A percentile compares a stretch with the other conserved stretches of the same genome.
Conservation (phyloP, 2,113 vertebrate genomes). For the Forbesichthys agassizii region DNA sequence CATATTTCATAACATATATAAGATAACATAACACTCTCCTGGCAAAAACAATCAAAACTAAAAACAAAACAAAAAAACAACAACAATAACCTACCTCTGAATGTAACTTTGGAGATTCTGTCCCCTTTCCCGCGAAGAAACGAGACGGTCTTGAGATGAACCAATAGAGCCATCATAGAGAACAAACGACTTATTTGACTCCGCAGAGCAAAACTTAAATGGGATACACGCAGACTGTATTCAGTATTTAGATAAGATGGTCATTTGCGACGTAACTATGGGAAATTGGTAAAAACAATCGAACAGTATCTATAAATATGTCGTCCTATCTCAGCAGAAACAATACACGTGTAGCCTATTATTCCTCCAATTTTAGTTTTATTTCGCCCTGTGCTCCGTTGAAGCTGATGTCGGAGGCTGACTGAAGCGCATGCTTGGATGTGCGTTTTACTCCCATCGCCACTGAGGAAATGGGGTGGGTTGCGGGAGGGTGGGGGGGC, state of each 20-base stretch:
- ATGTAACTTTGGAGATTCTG: slow-evolving; percentile 88
- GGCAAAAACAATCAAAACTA: neutral
- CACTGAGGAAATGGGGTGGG: slow-evolving; percentile 35
- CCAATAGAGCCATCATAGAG: slow-evolving; percentile 81
- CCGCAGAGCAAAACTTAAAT: slow-evolving; percentile 50
- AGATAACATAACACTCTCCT: neutral
- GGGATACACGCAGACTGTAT: slow-evolving; percentile 35
- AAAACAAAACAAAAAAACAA: slow-evolving; percentile 4
- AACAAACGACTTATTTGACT: slow-evolving; percentile 44
- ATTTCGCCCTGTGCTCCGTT: slow-evolving; percentile 39
- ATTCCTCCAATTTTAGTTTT: slow-evolving; percentile 60
- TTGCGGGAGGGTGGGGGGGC: neutral
- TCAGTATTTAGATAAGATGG: slow-evolving; percentile 20
- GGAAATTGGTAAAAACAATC: neutral
- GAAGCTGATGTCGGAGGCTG: slow-evolving; percentile 29
- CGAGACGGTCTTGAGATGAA: slow-evolving; percentile 83
- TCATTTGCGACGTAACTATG: slow-evolving; percentile 30
- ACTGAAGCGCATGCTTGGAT: slow-evolving; percentile 10
- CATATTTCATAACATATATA: neutral
- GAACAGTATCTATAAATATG: too few species aligned
- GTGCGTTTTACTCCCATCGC: slow-evolving; percentile 44
- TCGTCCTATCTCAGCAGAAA: slow-evolving; percentile 14
- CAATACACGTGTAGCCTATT: slow-evolving; percentile 34
- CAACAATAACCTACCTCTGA: slow-evolving; percentile 81
- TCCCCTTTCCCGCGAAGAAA: slow-evolving; percentile 85